phyloP scores from a whole-genome alignment of 2,797 vertebrate species.

The Periophthalmus magnuspinnatus region DNA sequence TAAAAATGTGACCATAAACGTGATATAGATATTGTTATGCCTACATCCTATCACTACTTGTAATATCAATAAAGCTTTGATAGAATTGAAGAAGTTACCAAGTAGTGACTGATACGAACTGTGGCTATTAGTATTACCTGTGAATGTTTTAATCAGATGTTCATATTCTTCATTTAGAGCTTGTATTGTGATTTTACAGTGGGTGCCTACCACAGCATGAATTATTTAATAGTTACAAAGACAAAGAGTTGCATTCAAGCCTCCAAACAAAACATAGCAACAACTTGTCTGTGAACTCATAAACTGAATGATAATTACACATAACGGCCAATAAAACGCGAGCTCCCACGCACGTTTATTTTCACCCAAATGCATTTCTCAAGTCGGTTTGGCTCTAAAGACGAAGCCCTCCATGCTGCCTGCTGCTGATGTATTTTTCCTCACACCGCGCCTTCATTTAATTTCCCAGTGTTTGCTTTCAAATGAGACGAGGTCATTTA shows the following conservation, averaged over 20 bases:
- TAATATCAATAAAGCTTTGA: neutral
- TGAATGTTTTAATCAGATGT: constrained; percentile 48
- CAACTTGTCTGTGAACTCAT: constrained; percentile 10
- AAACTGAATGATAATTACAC: constrained; percentile 10
- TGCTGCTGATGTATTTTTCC: constrained; percentile 31
- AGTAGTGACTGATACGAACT: neutral
- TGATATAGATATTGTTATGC: neutral
- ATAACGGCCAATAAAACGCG: constrained; percentile 1
- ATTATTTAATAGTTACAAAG: constrained; percentile 72
- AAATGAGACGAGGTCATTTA: constrained; percentile 74
- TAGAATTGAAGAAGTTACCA: neutral
- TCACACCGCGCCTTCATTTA: constrained; percentile 65
- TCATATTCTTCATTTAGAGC: constrained; percentile 74
- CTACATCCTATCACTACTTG: neutral
- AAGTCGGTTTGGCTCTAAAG: constrained; percentile 32
- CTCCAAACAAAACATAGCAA: constrained; percentile 20
- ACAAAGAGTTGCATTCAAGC: constrained; percentile 57
- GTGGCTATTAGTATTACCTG: neutral
- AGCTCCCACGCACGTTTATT: constrained; percentile 11
- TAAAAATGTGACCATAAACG: too few species aligned
- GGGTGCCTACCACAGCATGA: constrained; percentile 61
- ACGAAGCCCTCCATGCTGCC: constrained; percentile 30
- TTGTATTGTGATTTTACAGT: constrained; percentile 60
- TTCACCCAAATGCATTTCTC: constrained; percentile 22
- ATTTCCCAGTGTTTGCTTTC: constrained; percentile 71